phyloP scores from a whole-genome alignment of 2,888 invertebrate species.

The Eilema caniola region DNA sequence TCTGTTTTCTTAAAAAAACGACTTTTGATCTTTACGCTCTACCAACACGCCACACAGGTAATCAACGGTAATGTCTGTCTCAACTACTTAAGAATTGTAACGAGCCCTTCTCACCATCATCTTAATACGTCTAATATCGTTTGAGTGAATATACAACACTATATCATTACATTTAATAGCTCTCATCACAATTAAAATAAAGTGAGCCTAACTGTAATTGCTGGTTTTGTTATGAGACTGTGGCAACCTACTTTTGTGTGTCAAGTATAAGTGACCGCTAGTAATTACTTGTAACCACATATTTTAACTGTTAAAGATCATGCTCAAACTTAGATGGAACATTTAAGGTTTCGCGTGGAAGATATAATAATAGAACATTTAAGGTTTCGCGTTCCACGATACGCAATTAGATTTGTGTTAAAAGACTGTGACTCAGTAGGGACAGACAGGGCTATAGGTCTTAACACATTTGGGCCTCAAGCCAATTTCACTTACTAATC shows the following conservation, averaged over 20 bases:
- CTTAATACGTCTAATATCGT: not conserved
- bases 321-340: not conserved
- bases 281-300: constrained; percentile 47
- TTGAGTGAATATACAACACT: constrained; percentile 4
- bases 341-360: not conserved
- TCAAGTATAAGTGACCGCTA: constrained; percentile 47
- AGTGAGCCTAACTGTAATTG: not conserved
- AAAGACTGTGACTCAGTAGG: too few species aligned
- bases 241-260: constrained; percentile 41
- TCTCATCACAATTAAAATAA: constrained; percentile 1
- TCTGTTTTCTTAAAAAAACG: too few species aligned
- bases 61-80: too few species aligned
- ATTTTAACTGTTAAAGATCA: constrained; percentile 36
- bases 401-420: not conserved
- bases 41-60: too few species aligned
- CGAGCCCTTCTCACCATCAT: not conserved
- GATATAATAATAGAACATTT: not conserved
- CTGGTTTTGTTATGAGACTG: constrained; percentile 32
- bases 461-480: too few species aligned
- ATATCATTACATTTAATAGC: not conserved
- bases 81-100: too few species aligned
- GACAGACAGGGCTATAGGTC: too few species aligned
- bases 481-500: too few species aligned
- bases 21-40: too few species aligned
- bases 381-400: not conserved